Evolutionary conservation across 2,888 invertebrate genomes (phyloP).

Genomic region (Thymelicus sylvestris): DNA sequence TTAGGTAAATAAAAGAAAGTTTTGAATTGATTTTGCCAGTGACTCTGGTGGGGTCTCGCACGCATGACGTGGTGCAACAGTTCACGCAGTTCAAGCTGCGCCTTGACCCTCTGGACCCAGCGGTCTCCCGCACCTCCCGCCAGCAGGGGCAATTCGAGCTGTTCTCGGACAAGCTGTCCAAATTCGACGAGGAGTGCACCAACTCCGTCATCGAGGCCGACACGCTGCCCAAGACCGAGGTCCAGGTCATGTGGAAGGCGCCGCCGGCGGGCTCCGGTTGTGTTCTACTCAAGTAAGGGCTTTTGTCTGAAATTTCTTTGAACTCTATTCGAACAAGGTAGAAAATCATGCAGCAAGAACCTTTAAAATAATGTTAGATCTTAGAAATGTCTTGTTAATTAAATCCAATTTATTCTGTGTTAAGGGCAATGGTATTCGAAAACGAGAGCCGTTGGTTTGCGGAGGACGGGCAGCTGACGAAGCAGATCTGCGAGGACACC

Average conservation of each 20-base stretch:
- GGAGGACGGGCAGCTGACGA: slow-evolving; percentile 93
- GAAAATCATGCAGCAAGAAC: too few relatives aligned
- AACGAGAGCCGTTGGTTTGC: slow-evolving; percentile 93
- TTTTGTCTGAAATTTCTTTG: not conserved
- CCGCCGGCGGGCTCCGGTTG: slow-evolving; percentile 94
- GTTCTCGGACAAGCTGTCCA: slow-evolving; percentile 84
- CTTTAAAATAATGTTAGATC: too few relatives aligned
- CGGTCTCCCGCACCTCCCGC: slow-evolving; percentile 58
- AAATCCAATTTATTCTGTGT: not conserved
- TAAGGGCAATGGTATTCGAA: slow-evolving; percentile 94
- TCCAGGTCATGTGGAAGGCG: slow-evolving; percentile 96
- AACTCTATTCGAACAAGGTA: too few relatives aligned
- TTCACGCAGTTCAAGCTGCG: slow-evolving; percentile 92
- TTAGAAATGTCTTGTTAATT: too few relatives aligned
- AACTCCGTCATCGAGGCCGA: slow-evolving; percentile 93
- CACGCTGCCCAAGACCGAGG: slow-evolving; percentile 91
- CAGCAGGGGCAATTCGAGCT: slow-evolving; percentile 79
- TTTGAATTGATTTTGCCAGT: slow-evolving; percentile 69
- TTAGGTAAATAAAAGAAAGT: too few relatives aligned
- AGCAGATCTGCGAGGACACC: slow-evolving; percentile 91
- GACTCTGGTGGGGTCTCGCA: slow-evolving; percentile 87
- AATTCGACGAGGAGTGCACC: slow-evolving; percentile 92
- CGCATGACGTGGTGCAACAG: slow-evolving; percentile 87
- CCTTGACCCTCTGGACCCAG: slow-evolving; percentile 86
- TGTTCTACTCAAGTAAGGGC: slow-evolving; percentile 90